These are phyloP conservation scores for Tetraneura akinire DNA, from an alignment of 1,140 invertebrate species.

Conservation along the genomic window DNA sequence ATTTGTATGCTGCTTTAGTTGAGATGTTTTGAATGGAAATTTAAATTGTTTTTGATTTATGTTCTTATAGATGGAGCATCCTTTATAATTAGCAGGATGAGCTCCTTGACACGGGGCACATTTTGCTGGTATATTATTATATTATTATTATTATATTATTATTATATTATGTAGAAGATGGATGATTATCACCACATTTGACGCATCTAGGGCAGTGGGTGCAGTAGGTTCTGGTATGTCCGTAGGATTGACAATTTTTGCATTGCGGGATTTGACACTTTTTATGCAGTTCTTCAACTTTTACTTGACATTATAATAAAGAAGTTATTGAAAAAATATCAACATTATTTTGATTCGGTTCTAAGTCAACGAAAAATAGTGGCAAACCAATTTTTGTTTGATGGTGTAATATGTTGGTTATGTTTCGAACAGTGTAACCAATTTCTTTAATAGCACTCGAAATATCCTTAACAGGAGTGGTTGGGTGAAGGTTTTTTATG, in stretches of 20 bases:
- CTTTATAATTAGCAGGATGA: not conserved
- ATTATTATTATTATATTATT: no score
- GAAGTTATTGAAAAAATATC: conserved; percentile 4
- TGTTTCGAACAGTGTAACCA: not conserved
- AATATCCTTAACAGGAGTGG: conserved; percentile 9
- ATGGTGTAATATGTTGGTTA: conserved; percentile 10
- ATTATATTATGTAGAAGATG: not conserved
- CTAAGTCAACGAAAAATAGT: not conserved
- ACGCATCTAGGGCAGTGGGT: not conserved
- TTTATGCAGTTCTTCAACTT: conserved; percentile 15
- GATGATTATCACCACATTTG: not conserved
- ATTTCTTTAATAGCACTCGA: not conserved
- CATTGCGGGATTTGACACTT: conserved; percentile 3
- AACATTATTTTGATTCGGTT: not conserved
- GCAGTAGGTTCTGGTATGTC: not conserved
- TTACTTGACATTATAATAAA: not conserved
- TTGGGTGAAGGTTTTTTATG: conserved; percentile 8
- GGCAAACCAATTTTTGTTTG: not conserved
- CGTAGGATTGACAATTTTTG: no score
- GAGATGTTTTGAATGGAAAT: no score
- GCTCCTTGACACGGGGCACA: not conserved
- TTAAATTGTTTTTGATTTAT: no score
- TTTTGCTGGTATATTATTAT: conserved; percentile 9
- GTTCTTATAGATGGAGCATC: no score
- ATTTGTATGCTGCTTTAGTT: no score